Evolutionary conservation across 2,888 invertebrate species (phyloP), one percentile per base, ranked within the genome.

Genomic region (Lumbricus terrestris): DNA sequence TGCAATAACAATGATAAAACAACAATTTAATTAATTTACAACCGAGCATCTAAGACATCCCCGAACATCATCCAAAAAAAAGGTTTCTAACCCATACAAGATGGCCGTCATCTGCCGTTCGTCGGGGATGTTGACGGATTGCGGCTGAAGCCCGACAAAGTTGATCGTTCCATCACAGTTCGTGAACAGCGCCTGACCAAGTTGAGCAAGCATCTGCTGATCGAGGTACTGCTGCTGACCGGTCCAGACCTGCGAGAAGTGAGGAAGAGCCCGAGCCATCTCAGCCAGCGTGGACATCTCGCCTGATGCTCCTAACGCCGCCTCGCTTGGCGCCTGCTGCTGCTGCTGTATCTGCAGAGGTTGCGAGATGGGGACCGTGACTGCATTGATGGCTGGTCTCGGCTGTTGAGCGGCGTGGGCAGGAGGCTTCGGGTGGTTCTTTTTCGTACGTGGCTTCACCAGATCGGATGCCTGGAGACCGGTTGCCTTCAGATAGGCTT

Each of bases 401-500:
- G 85, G 85, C 35, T 85, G 85, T 37, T 85, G 85, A 85, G 85
- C 85, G 20, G 18, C 85, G 20, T 1, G 20, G 37, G 85, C 85
- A 23, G 85, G 37, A 85, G 85, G 85, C 23, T 85, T 85, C 18
- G 85, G 37, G 37, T 85, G 38, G 37, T 83, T 82, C 38, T 90
- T 89, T 88, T 92, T 92, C 82, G 89, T 90, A 13, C 89, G 89
- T 20, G 91, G 89, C 38, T 92, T 92, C 37, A 91, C 92, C n/a
- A 92, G 89, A 40, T 92, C 92, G 15, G 92, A 91, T n/a, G 92
- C 91, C 42, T 91, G 91, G 38, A 92, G 91, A 42, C 92, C 92
- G 13, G 92, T 92, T 11, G 90, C n/a, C 91, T 92, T 92, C 40
- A 92, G 89, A 89, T 92, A 92, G 13, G 88, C 35, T 38, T 91